phyloP scores from a whole-genome alignment of 2,888 invertebrate genomes.

The Caenorhabditis becei region DNA sequence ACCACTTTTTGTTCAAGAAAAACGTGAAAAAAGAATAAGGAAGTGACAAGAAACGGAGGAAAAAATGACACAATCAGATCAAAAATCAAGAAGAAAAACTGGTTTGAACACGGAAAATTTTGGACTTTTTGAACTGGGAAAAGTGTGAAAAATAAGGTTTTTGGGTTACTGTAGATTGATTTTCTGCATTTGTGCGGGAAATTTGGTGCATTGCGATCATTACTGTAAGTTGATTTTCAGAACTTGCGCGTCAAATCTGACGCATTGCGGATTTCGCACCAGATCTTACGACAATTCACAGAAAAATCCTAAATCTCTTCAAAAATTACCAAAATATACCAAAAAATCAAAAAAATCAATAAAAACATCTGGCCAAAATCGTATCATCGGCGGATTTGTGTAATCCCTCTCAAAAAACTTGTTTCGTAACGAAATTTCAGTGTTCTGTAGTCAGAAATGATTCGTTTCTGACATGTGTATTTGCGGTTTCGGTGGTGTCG shows the following conservation, averaged over 20 bases:
- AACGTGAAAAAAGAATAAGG: conserved; percentile 4
- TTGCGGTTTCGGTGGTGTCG: background rate
- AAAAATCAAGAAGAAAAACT: background rate
- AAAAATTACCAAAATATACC: background rate
- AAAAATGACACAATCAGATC: background rate
- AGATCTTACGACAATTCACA: conserved; percentile 2
- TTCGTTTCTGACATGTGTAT: too few species aligned
- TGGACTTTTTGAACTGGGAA: background rate
- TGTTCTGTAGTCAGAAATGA: conserved; percentile 1
- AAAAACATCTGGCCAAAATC: background rate
- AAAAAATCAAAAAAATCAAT: background rate
- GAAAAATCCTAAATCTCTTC: background rate
- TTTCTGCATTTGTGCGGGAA: background rate
- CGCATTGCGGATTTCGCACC: background rate
- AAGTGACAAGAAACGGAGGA: background rate
- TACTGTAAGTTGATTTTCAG: background rate
- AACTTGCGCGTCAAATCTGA: background rate
- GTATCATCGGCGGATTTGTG: background rate
- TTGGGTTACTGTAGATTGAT: background rate
- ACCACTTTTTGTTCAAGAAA: background rate
- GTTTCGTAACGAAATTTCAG: background rate
- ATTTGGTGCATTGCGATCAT: background rate
- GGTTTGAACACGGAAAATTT: too few species aligned
- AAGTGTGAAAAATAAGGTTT: too few species aligned
- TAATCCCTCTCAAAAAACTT: background rate